These are phyloP conservation scores for Malaclemys terrapin DNA, from an alignment of 2,113 vertebrate species.

Conservation along the genomic window DNA sequence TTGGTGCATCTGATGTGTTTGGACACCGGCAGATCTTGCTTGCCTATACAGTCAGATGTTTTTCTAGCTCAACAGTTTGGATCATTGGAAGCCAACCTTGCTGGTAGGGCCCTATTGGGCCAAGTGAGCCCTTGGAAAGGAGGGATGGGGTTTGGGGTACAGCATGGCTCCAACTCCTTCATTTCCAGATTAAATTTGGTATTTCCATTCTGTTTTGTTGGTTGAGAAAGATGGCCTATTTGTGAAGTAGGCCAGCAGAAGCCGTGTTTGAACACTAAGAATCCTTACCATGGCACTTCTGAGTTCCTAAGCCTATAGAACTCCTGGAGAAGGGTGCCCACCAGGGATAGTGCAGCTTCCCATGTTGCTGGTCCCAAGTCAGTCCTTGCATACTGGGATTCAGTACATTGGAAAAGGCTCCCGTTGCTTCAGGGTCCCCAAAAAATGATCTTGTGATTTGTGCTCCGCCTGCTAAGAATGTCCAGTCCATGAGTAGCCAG, in stretches of 20 bases:
- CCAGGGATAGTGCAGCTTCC: neutral
- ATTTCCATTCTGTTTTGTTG: neutral
- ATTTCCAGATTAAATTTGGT: neutral
- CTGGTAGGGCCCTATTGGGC: neutral
- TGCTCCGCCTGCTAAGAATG: neutral
- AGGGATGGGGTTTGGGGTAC: neutral
- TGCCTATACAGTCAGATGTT: neutral
- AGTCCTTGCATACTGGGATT: neutral
- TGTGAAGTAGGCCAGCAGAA: neutral
- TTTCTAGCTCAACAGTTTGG: neutral
- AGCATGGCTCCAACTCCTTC: neutral
- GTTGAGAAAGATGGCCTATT: neutral
- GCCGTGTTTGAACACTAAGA: neutral
- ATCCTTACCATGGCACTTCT: neutral
- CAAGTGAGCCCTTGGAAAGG: neutral
- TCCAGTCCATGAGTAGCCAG: neutral
- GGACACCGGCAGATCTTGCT: neutral
- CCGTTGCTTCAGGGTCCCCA: neutral
- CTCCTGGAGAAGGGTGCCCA: neutral
- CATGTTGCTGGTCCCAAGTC: neutral
- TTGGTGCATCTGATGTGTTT: neutral
- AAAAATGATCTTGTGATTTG: neutral
- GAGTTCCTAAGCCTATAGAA: neutral
- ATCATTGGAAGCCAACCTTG: neutral
- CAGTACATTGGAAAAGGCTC: neutral